Base-by-base conservation (phyloP, 2,888 invertebrate genomes). In the Monoplex corrugatus region DNA sequence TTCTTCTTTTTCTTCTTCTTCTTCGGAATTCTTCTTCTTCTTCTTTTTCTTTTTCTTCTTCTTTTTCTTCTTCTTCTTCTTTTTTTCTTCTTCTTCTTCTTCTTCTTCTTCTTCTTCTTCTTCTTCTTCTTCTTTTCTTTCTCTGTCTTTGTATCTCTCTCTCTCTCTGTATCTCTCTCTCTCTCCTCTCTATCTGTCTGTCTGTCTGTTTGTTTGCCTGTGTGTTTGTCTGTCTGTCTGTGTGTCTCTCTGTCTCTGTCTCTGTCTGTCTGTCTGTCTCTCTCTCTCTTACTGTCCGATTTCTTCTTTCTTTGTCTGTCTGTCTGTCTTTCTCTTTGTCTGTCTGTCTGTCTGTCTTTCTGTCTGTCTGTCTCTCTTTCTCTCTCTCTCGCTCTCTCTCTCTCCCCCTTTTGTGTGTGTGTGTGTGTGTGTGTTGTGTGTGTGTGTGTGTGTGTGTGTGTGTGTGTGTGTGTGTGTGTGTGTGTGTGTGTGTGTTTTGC, bases 131-230 rank as follows among this genome's bases (percentile, higher is more conserved):
- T 78, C 75, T 78, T 78, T 40, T 19, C 40, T 40, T 28, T 78
- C 75, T 43, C 35, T 72, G 32, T 72, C 72, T 72, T 35, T 72
- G 23, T 40, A n/a, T 72, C 72, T 72, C 72, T 72, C 72, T 72
- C 32, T 72, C 72, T 72, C 32, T 72, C 72, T 72, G 32, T 16
- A n/a, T 32, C 72, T 32, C 72, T 72, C 72, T 72, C 32, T 6
- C 72, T 72, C 72, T 19, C 32, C 32, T 16, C 32, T 32, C 72
- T 32, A n/a, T 32, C 72, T 72, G 32, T 72, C 72, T 72, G 32
- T 72, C 72, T 72, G 32, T 72, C 72, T 32, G 32, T 72, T 23
- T 68, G n/a, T 23, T 68, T 8, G 0, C 8, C 8, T 2, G 28
- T 32, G 16, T 68, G n/a, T 68, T 68, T 32, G 19, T 19, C 40